Conservation (phyloP, 2,797 vertebrate species). For the Microhierax caerulescens region DNA sequence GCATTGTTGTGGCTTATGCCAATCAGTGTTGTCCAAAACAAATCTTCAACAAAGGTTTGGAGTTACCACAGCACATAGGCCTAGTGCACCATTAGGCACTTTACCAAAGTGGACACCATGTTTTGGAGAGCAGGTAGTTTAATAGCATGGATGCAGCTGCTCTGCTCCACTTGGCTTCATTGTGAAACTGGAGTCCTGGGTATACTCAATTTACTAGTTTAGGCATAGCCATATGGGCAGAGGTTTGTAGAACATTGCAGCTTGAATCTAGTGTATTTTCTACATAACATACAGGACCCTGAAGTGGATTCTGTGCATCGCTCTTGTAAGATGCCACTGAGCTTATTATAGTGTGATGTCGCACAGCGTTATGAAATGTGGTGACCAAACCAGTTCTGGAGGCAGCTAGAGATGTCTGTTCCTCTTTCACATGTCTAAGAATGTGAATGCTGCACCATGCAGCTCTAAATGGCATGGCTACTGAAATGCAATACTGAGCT, state of each 20-base stretch:
- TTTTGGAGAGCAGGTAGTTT: background rate
- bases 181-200: background rate
- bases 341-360: background rate
- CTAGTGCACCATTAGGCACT: background rate
- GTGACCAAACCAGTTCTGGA: background rate
- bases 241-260: background rate
- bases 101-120: background rate
- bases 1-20: background rate
- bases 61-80: background rate
- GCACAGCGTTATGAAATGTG: background rate
- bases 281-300: background rate
- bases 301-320: background rate
- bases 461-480: background rate
- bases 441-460: background rate
- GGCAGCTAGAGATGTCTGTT: background rate
- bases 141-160: background rate
- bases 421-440: background rate
- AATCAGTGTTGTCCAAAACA: background rate
- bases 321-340: background rate
- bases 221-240: background rate
- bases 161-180: background rate
- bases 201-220: background rate
- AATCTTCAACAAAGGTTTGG: background rate
- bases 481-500: background rate
- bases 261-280: background rate